These are phyloP conservation scores for Poicephalus gulielmi DNA, from an alignment of 2,113 vertebrate species.

Conservation along the genomic window DNA sequence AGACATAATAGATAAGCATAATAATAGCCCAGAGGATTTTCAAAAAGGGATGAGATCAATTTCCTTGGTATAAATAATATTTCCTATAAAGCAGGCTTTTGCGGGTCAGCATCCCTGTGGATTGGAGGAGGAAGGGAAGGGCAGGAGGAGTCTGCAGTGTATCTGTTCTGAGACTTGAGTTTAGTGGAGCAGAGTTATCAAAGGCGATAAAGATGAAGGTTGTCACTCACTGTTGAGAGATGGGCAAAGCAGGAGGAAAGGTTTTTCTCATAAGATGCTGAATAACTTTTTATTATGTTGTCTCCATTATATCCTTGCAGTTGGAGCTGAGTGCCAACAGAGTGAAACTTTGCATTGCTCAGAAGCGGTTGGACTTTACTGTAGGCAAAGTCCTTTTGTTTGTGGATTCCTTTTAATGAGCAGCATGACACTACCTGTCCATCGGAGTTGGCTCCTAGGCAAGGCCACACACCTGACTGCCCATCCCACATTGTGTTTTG, in stretches of 20 bases:
- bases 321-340: not conserved
- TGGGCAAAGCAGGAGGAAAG: not conserved
- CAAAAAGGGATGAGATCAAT: not conserved
- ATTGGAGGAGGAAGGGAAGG: not conserved
- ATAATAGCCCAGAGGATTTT: not conserved
- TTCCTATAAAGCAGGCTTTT: not conserved
- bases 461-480: not conserved
- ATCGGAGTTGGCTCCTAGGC: not conserved
- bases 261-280: not conserved
- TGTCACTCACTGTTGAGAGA: not conserved
- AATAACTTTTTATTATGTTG: not conserved
- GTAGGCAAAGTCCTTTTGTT: not conserved
- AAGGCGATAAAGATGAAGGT: not conserved
- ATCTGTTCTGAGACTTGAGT: not conserved
- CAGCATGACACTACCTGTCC: not conserved
- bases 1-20: not conserved
- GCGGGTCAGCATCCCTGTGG: not conserved
- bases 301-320: not conserved
- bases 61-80: not conserved
- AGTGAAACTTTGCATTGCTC: not conserved
- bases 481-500: not conserved
- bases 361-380: not conserved
- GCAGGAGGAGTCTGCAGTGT: not conserved
- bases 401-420: not conserved
- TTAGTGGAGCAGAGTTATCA: not conserved